A percentile compares a stretch with the other conserved stretches of the same genome.
These are phyloP conservation scores for Podabrus alpinus DNA, from an alignment of 2,888 invertebrate species.

Conservation along the genomic window DNA sequence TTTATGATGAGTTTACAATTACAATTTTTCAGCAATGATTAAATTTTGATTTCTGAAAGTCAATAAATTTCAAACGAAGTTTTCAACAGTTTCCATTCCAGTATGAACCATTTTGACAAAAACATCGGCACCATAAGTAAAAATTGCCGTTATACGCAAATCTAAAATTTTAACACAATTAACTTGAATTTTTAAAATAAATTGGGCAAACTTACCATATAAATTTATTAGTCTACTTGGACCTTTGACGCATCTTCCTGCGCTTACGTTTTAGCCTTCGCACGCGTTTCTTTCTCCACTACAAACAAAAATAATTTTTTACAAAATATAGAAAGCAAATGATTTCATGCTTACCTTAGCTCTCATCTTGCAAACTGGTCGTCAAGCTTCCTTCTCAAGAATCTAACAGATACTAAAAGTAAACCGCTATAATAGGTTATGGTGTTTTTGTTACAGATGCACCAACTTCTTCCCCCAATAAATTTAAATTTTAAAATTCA, in stretches of 20 bases:
- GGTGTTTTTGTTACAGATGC: too few species aligned
- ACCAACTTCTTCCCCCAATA: background rate
- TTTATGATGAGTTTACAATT: too few species aligned
- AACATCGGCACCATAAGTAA: background rate
- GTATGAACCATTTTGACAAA: background rate
- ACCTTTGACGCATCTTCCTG: constrained; percentile 99
- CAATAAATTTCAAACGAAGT: too few species aligned
- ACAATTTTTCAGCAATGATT: too few species aligned
- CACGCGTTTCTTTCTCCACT: constrained; percentile 99
- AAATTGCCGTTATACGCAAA: too few species aligned
- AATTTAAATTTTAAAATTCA: background rate
- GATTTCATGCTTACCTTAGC: background rate
- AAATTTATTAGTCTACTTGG: constrained; percentile 75
- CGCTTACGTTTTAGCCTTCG: constrained; percentile 98
- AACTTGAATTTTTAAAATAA: background rate
- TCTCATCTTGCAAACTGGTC: background rate
- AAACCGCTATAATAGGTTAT: too few species aligned
- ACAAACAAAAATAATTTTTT: constrained; percentile 56
- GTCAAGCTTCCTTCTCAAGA: background rate
- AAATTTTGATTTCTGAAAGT: too few species aligned
- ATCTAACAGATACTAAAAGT: background rate
- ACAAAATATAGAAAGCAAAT: background rate
- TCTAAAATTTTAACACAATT: background rate
- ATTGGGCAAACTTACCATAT: background rate
- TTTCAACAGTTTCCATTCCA: too few species aligned